phyloP scores from a whole-genome alignment of 2,888 invertebrate genomes.

The Allolobophora icterica region DNA sequence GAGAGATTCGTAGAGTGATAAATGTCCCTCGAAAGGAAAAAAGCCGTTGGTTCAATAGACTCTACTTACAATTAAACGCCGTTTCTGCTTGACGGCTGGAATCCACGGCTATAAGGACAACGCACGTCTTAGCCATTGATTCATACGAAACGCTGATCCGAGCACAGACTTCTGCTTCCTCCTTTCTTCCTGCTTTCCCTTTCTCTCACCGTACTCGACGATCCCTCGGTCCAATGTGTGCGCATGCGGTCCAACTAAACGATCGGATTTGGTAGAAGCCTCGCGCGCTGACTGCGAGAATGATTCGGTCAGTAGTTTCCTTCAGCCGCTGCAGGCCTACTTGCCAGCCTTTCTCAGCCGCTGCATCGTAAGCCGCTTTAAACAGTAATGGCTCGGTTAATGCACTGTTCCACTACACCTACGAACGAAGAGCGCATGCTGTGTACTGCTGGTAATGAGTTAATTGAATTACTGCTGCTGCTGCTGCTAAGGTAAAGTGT shows the following conservation, averaged over 20 bases:
- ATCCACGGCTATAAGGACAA: slow-evolving; percentile 41
- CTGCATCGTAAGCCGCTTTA: not conserved
- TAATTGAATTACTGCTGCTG: no score
- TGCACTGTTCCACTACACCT: not conserved
- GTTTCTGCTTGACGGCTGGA: slow-evolving; percentile 37
- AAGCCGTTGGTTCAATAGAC: not conserved
- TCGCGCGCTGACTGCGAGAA: not conserved
- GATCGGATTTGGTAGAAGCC: not conserved
- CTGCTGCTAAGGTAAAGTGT: no score
- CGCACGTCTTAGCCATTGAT: slow-evolving; percentile 18
- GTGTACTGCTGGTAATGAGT: no score
- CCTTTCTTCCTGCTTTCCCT: not conserved
- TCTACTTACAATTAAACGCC: slow-evolving; percentile 42
- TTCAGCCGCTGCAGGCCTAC: not conserved
- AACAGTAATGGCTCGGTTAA: not conserved
- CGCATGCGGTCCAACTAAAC: not conserved
- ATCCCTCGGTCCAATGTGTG: not conserved
- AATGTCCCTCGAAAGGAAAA: not conserved
- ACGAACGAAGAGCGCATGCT: no score
- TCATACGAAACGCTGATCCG: not conserved
- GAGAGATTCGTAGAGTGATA: not conserved
- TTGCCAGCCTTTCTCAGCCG: not conserved
- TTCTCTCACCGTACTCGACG: not conserved
- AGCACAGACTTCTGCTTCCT: not conserved
- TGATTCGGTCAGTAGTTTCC: not conserved